phyloP scores from a whole-genome alignment of 2,888 invertebrate genomes.

The Ernsta delagoae region DNA sequence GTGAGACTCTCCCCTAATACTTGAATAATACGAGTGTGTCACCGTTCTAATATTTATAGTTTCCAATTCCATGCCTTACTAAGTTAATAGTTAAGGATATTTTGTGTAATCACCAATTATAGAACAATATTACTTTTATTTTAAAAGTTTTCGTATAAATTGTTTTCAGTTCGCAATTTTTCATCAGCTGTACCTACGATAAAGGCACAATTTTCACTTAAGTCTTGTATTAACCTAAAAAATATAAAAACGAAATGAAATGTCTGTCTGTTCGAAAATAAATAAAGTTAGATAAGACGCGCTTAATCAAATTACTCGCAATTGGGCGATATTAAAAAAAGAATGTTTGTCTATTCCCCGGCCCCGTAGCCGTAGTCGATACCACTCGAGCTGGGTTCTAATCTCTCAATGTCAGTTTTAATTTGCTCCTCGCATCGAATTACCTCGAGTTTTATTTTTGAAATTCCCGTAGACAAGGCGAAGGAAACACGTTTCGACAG shows the following conservation, averaged over 20 bases:
- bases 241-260: constrained; percentile 16
- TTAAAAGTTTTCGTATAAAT: too few species aligned
- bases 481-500: constrained; percentile 77
- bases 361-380: constrained; percentile 51
- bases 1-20: too few species aligned
- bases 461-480: constrained; percentile 62
- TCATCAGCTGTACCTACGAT: too few species aligned
- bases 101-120: too few species aligned
- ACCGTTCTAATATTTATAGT: too few species aligned
- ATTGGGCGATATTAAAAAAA: constrained; percentile 50
- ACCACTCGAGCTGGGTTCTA: constrained; percentile 70
- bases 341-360: constrained; percentile 54
- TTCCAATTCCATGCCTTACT: too few species aligned
- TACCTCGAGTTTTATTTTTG: constrained; percentile 81
- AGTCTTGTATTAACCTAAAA: too few species aligned
- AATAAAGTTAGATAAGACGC: constrained; percentile 30
- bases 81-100: too few species aligned
- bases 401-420: constrained; percentile 84
- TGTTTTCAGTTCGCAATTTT: too few species aligned
- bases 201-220: too few species aligned
- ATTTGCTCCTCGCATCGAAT: constrained; percentile 79
- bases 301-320: constrained; percentile 58
- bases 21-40: too few species aligned
- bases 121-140: too few species aligned
- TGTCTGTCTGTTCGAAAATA: constrained; percentile 28